Base-by-base conservation (phyloP, 1,140 invertebrate genomes). In the Octopus bimaculoides region DNA sequence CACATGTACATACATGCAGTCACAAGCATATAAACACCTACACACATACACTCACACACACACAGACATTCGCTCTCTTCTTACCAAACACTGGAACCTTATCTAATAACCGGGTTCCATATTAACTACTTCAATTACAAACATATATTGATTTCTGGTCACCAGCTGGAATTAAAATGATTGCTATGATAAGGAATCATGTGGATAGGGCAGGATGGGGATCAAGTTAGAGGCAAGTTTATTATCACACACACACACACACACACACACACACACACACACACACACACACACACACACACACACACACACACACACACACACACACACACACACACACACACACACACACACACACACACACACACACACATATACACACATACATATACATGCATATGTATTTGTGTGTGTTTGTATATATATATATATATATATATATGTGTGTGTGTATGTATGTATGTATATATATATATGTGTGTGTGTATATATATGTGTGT, bases 281-380 rank as follows among this genome's bases (percentile, higher is more conserved):
- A 56, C 4, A 5, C 8, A 17, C 56, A 55, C 4, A 61, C n/a
- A 55, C 6, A 17, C 14, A 17, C 54, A 54, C 52, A 26, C 17
- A 74, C 56, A 20, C 53, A 69, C 20, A 20, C 71, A 26, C 41
- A 55, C n/a, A 54, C 12, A 52, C 41, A 8, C 52, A 78, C 41
- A 79, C 73, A 55, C 41, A 73, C 7, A 79, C 9, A 78, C 61
- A 78, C 56, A 71, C n/a, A 78, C 53, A 78, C 53, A 78, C 53
- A 78, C 53, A 78, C 53, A 78, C 53, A 78, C 66, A 78, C 66
- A 78, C 66, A 78, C 14, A 78, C 53, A 78, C 53, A 78, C n/a
- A 71, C 52, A 56, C 53, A 78, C 66, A 71, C 66, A 71, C 53
- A 78, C 1, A 78, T 79, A 66, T 73, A 76, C 54, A 52, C 54